phyloP scores from a whole-genome alignment of 2,797 vertebrate species.

The Myoxocephalus aenaeus region DNA sequence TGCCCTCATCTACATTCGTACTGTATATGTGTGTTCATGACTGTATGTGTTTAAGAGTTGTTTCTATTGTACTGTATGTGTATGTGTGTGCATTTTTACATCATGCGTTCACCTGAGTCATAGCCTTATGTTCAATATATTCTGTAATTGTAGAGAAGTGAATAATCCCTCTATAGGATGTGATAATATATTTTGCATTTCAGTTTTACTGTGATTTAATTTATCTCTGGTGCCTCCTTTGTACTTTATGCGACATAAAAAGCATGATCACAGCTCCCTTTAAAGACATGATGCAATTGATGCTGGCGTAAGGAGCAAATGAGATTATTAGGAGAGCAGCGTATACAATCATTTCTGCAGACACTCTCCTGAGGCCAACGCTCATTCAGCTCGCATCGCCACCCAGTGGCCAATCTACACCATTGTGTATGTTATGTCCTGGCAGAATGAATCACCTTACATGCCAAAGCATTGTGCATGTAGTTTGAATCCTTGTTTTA shows the following conservation, averaged over 20 bases:
- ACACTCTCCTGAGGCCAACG: neutral
- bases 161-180: slow-evolving; percentile 40
- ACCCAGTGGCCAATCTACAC: slow-evolving; percentile 42
- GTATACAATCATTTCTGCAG: neutral
- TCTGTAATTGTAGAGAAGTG: slow-evolving; percentile 46
- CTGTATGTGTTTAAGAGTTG: slow-evolving; percentile 27
- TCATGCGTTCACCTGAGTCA: slow-evolving; percentile 50
- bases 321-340: neutral
- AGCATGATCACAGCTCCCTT: neutral
- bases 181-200: slow-evolving; percentile 48
- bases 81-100: slow-evolving; percentile 60
- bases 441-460: slow-evolving; percentile 27
- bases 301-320: neutral
- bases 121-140: slow-evolving; percentile 59
- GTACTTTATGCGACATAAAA: neutral
- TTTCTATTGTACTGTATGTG: slow-evolving; percentile 63
- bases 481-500: slow-evolving; percentile 21
- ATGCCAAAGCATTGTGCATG: slow-evolving; percentile 1
- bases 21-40: slow-evolving; percentile 62
- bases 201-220: slow-evolving; percentile 43
- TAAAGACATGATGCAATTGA: neutral
- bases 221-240: slow-evolving; percentile 42
- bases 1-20: slow-evolving; percentile 54
- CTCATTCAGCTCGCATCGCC: slow-evolving; percentile 40
- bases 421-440: neutral